phyloP scores from a whole-genome alignment of 1,140 invertebrate species.

The Oncopeltus fasciatus region DNA sequence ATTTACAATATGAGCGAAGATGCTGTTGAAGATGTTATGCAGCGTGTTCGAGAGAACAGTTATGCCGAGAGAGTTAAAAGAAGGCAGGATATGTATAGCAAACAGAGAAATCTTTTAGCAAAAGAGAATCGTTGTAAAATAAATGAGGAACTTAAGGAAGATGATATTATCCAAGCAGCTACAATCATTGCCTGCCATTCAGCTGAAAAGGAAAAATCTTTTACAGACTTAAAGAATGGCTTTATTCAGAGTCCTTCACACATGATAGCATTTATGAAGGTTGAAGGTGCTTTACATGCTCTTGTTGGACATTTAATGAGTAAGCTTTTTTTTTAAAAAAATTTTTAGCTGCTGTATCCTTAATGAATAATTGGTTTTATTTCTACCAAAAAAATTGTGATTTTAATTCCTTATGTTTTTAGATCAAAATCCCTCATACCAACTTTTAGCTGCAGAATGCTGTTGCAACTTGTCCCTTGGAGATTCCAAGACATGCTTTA shows the following conservation, averaged over 20 bases:
- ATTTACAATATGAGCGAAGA: neutral
- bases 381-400: neutral
- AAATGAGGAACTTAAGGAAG: neutral
- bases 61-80: neutral
- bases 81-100: neutral
- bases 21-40: neutral
- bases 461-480: slow-evolving; percentile 33
- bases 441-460: slow-evolving; percentile 31
- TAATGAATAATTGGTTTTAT: neutral
- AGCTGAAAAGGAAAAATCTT: neutral
- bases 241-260: slow-evolving; percentile 29
- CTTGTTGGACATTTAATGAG: slow-evolving; percentile 33
- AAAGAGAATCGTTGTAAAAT: neutral
- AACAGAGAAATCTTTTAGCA: neutral
- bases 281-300: slow-evolving; percentile 31
- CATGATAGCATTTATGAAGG: slow-evolving; percentile 30
- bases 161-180: neutral
- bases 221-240: slow-evolving; percentile 28
- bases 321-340: slow-evolving; percentile 21
- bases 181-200: neutral
- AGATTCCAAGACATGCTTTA: slow-evolving; percentile 26
- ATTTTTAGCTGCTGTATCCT: neutral
- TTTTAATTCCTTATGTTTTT: slow-evolving; percentile 19
- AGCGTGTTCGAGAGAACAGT: neutral
- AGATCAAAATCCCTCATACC: slow-evolving; percentile 30